A percentile compares a stretch with the other conserved stretches of the same genome.
These are phyloP conservation scores for Agrenia bidenticulata DNA, from an alignment of 2,888 invertebrate genomes.

Conservation along the genomic window DNA sequence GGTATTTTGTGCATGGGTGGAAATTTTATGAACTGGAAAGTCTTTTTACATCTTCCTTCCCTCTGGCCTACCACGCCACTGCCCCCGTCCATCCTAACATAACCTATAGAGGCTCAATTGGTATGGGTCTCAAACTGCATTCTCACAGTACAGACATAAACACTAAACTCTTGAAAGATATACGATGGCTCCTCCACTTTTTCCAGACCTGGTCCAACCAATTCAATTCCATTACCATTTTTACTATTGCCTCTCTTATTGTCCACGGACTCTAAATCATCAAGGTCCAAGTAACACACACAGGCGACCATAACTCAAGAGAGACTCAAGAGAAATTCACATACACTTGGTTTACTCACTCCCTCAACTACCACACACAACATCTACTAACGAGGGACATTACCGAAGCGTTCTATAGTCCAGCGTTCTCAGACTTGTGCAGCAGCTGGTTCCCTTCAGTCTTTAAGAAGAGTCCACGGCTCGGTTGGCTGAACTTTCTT, in stretches of 20 bases:
- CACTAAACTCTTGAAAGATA: constrained; percentile 19
- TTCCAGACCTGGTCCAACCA: constrained; percentile 11
- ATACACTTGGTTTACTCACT: not conserved
- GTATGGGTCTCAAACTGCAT: not conserved
- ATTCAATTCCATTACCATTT: constrained; percentile 38
- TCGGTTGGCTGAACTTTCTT: no score
- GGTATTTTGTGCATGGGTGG: constrained; percentile 50
- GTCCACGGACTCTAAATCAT: constrained; percentile 20
- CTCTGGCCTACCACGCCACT: constrained; percentile 3
- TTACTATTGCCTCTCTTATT: constrained; percentile 24
- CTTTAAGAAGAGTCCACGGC: no score
- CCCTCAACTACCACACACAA: constrained; percentile 12
- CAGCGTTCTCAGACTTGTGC: not conserved
- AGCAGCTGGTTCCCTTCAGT: not conserved
- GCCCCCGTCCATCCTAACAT: not conserved
- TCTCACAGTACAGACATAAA: constrained; percentile 13
- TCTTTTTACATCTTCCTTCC: constrained; percentile 42
- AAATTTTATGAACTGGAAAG: constrained; percentile 52
- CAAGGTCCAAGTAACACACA: constrained; percentile 6
- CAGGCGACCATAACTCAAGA: constrained; percentile 14
- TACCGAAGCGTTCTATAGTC: not conserved
- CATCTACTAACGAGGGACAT: not conserved
- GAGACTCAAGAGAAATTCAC: constrained; percentile 10
- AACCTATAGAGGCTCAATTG: not conserved
- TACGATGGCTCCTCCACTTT: constrained; percentile 13